phyloP scores from a whole-genome alignment of 1,140 invertebrate genomes.

The Listronotus oregonensis region DNA sequence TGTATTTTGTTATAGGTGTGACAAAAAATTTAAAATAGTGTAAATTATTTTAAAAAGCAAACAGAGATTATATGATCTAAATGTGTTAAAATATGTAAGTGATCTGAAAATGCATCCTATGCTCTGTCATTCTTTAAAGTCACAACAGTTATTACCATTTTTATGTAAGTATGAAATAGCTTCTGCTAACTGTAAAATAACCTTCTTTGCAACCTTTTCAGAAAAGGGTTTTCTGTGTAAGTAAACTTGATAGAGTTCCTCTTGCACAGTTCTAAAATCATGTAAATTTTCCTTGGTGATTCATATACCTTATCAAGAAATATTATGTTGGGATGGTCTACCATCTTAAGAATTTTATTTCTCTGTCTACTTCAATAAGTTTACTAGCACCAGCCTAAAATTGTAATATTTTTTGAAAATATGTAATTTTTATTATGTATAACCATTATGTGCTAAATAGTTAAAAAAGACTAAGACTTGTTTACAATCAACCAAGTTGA shows the following conservation, averaged over 20 bases:
- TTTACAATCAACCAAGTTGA: too few relatives aligned
- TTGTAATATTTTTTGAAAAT: background rate
- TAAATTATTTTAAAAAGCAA: too few relatives aligned
- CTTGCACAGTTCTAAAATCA: constrained; percentile 61
- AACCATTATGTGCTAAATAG: too few relatives aligned
- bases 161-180: constrained; percentile 63
- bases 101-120: too few relatives aligned
- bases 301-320: constrained; percentile 61
- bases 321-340: constrained; percentile 63
- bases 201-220: constrained; percentile 56
- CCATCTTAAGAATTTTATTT: constrained; percentile 62
- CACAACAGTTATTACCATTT: constrained; percentile 53
- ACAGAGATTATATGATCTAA: too few relatives aligned
- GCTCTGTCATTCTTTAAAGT: too few relatives aligned
- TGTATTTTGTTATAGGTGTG: too few relatives aligned
- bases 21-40: too few relatives aligned
- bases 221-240: constrained; percentile 52
- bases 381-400: constrained; percentile 42
- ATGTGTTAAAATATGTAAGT: too few relatives aligned
- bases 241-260: constrained; percentile 57
- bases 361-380: constrained; percentile 57
- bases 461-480: too few relatives aligned
- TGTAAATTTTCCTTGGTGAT: constrained; percentile 57
- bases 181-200: constrained; percentile 58
- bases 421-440: too few relatives aligned